Evolutionary conservation across 2,113 vertebrate genomes (phyloP).

Genomic region (Halichoerus grypus): DNA sequence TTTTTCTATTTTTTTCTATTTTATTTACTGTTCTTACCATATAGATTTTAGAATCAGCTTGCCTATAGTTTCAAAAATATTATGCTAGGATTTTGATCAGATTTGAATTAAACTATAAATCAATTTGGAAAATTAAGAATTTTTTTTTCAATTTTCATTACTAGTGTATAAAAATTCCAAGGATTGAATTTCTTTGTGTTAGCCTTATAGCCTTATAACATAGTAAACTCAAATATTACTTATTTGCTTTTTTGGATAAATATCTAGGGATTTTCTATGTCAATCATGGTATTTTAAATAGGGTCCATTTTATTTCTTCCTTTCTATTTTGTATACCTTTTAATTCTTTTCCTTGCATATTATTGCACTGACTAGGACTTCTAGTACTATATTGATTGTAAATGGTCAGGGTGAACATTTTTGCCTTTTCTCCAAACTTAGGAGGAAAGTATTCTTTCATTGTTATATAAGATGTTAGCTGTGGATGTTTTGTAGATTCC

Average conservation of each 20-base stretch:
- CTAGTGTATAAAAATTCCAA: not conserved
- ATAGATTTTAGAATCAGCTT: not conserved
- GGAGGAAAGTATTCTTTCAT: not conserved
- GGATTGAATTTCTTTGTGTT: not conserved
- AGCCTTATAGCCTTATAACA: not conserved
- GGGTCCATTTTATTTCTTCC: not conserved
- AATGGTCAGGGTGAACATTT: not conserved
- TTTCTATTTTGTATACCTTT: not conserved
- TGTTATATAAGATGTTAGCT: not conserved
- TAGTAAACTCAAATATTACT: not conserved
- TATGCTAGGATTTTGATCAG: not conserved
- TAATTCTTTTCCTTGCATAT: not conserved
- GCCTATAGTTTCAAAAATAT: not conserved
- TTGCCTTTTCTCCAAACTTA: not conserved
- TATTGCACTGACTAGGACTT: not conserved
- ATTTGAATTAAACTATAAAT: not conserved
- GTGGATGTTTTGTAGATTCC: not conserved
- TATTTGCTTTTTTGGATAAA: not conserved
- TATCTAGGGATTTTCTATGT: not conserved
- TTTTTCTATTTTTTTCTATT: not conserved
- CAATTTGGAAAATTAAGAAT: not conserved
- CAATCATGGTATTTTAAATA: not conserved
- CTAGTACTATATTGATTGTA: not conserved
- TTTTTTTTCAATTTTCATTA: not conserved
- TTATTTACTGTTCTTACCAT: not conserved